Percentiles rank a stretch among this genome's conserved stretches.
Evolutionary conservation across 2,888 invertebrate genomes (phyloP).

Genomic region (Erebia ligea): DNA sequence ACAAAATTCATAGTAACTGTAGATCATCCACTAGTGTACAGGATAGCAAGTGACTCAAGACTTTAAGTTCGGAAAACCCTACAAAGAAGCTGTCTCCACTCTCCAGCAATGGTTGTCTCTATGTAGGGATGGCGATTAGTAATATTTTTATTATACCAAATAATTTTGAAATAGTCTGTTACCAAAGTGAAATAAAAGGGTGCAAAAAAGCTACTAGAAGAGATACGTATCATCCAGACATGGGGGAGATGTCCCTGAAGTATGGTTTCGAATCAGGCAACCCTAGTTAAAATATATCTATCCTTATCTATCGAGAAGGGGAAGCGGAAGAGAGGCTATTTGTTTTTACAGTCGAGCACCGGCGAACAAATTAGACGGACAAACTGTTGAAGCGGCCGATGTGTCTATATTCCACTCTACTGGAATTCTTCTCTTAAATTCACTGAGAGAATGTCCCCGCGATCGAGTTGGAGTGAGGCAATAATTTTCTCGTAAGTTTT

Average conservation of each 20-base stretch:
- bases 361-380: constrained; percentile 83
- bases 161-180: background rate
- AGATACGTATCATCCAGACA: background rate
- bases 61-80: background rate
- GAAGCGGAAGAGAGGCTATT: constrained; percentile 76
- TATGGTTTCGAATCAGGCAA: constrained; percentile 8
- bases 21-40: background rate
- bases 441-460: constrained; percentile 63
- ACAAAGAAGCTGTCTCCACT: background rate
- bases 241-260: background rate
- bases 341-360: constrained; percentile 81
- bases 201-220: background rate
- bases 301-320: constrained; percentile 69
- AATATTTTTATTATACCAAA: background rate
- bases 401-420: constrained; percentile 77
- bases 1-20: background rate
- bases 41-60: background rate
- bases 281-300: constrained; percentile 58
- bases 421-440: constrained; percentile 75
- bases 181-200: background rate
- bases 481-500: constrained; percentile 71
- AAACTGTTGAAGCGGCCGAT: constrained; percentile 80
- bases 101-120: background rate
- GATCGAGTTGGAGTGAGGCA: constrained; percentile 68
- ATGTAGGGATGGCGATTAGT: no score